Percentiles rank a stretch among this genome's conserved stretches.
Evolutionary conservation across 2,113 vertebrate species (phyloP).

Genomic region (Pteropus alecto): DNA sequence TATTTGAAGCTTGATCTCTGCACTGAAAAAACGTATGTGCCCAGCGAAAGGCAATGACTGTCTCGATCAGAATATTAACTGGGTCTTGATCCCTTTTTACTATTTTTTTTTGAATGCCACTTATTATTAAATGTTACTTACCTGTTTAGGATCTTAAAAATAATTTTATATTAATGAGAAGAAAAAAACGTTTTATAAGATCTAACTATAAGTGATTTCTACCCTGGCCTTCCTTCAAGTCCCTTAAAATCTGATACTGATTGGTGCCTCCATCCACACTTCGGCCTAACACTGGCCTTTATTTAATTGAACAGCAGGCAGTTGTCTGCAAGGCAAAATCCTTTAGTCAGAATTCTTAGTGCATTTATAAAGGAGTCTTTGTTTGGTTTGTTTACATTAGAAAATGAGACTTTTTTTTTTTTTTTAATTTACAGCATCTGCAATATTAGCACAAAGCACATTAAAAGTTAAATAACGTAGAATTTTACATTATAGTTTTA

Average conservation of each 20-base stretch:
- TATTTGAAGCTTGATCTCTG: slow-evolving; percentile 21
- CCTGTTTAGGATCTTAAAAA: slow-evolving; percentile 24
- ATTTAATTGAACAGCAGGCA: not conserved
- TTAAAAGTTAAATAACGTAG: not conserved
- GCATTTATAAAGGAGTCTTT: slow-evolving; percentile 18
- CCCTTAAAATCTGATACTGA: not conserved
- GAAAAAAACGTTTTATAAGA: not conserved
- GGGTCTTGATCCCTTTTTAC: not conserved
- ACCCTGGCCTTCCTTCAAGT: not conserved
- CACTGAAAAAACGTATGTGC: not conserved
- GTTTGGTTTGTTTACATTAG: slow-evolving; percentile 16
- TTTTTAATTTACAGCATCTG: not conserved
- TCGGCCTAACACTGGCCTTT: not conserved
- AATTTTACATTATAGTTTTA: not conserved
- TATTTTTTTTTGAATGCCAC: not conserved
- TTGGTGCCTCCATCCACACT: not conserved
- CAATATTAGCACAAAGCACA: not conserved
- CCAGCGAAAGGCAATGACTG: not conserved
- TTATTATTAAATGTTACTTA: not conserved
- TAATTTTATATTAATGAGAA: not conserved
- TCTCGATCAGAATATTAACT: not conserved
- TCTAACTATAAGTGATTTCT: not conserved
- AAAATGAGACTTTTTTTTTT: not conserved
- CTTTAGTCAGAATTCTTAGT: not conserved
- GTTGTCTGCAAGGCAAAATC: not conserved